Conservation (phyloP, 2,113 vertebrate genomes). For the Connochaetes taurinus region DNA sequence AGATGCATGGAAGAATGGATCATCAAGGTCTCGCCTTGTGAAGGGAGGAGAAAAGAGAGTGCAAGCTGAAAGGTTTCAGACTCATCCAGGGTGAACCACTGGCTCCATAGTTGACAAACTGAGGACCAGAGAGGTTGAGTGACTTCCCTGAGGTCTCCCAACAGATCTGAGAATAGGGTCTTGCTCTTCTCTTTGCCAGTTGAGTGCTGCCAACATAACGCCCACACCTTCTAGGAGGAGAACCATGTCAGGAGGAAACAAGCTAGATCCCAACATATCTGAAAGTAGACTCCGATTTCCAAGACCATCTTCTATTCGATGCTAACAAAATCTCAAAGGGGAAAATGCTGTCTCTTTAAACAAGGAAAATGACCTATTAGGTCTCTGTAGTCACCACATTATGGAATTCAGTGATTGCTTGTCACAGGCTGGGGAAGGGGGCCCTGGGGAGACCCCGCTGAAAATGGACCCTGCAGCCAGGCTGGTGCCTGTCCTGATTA, state of each 20-base stretch:
- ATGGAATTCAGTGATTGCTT: neutral
- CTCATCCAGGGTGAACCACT: neutral
- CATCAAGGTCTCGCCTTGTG: accelerated
- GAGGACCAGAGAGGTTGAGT: neutral
- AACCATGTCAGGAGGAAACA: neutral
- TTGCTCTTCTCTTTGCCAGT: neutral
- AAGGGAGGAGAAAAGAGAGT: no score
- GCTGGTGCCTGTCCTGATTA: neutral
- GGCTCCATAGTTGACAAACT: neutral
- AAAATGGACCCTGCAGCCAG: neutral
- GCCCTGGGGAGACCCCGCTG: neutral
- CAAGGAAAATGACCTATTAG: neutral
- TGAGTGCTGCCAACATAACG: accelerated
- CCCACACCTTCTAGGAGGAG: accelerated
- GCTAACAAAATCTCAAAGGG: neutral
- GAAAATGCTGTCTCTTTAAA: neutral
- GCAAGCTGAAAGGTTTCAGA: neutral
- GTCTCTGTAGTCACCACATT: neutral
- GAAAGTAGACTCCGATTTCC: neutral
- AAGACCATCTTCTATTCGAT: neutral
- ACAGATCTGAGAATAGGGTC: neutral
- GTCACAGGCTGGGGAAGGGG: accelerated
- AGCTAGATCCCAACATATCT: neutral
- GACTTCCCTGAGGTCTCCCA: neutral
- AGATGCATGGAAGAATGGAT: accelerated